phyloP scores from a whole-genome alignment of 2,888 invertebrate genomes.

The Rhamphomyia laevipes region DNA sequence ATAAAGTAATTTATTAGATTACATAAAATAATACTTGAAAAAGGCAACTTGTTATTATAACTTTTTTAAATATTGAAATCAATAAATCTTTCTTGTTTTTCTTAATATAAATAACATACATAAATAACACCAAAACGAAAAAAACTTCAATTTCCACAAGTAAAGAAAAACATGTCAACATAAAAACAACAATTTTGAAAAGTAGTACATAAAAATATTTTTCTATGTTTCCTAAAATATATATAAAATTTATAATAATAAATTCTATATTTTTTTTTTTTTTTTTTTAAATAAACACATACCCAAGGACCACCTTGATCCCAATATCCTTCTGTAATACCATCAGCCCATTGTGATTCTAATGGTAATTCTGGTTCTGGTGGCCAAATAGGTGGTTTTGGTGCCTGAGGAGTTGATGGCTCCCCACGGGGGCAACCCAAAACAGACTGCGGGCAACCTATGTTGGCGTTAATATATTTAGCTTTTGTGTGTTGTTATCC shows the following conservation, averaged over 20 bases:
- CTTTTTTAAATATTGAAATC: background rate
- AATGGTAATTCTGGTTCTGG: constrained; percentile 27
- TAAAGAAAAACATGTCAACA: constrained; percentile 2
- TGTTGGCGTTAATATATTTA: constrained; percentile 18
- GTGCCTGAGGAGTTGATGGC: constrained; percentile 23
- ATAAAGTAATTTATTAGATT: too few species aligned
- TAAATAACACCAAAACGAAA: too few species aligned
- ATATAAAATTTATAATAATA: background rate
- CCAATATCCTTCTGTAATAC: constrained; percentile 27
- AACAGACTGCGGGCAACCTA: constrained; percentile 29
- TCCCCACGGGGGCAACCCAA: constrained; percentile 28
- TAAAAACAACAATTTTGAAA: constrained; percentile 1
- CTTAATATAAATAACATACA: too few species aligned
- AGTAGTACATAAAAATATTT: too few species aligned
- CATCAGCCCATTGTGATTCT: constrained; percentile 29
- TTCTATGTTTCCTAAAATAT: too few species aligned
- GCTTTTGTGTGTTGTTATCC: background rate
- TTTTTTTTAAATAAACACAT: constrained; percentile 15
- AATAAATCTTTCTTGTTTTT: background rate
- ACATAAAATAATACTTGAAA: constrained; percentile 3
- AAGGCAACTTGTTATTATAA: constrained; percentile 1
- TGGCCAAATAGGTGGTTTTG: constrained; percentile 23
- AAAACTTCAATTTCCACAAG: background rate
- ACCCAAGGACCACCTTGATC: constrained; percentile 29
- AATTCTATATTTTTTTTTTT: background rate